Evolutionary conservation across 2,888 invertebrate species (phyloP), one percentile per base, ranked within the genome.

Genomic region (Pollenia amentaria): DNA sequence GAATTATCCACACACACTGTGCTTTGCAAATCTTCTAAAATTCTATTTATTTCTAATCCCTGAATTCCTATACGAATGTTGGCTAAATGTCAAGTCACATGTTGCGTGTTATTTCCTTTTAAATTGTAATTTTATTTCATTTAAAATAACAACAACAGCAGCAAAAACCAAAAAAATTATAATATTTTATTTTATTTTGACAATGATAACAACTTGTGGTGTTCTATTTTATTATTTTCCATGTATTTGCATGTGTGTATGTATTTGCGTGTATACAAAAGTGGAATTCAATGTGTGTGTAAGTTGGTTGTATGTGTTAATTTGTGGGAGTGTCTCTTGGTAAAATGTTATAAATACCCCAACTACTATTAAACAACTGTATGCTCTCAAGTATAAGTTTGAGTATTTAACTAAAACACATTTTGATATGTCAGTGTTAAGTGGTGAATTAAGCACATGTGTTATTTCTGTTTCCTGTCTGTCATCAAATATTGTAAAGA

Each of bases 381-480:
- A 44, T 53, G 10, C 1, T 38, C n/a, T 16, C 51, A 10, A 64
- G 48, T 48, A 67, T 67, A 18, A 40, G 18, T 64, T 16, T 12
- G 29, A 62, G 10, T 62, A 11, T 40, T 62, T 40, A 3, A 21
- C 8, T 57, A 18, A 14, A 46, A 46, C n/a, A n/a, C n/a, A 76
- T 62, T 77, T 77, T 72, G n/a, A 77, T 70, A 70, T 72, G 64
- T 77, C 77, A 83, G 70, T 83, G 77, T 72, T 64, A 83, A 83
- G 83, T 83, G 83, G 83, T 57, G 64, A 83, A 83, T 83, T 77
- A 72, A 77, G 57, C 65, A 77, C 64, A 83, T 76, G 70, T 77
- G 77, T 65, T 48, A 64, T 76, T 55, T 83, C 8, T 83, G 57
- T 64, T 83, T 57, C 64, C 64, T 57, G 70, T n/a, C 83, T 83